These are phyloP conservation scores for Eulithis prunata DNA, from an alignment of 2,888 invertebrate genomes.

Conservation along the genomic window DNA sequence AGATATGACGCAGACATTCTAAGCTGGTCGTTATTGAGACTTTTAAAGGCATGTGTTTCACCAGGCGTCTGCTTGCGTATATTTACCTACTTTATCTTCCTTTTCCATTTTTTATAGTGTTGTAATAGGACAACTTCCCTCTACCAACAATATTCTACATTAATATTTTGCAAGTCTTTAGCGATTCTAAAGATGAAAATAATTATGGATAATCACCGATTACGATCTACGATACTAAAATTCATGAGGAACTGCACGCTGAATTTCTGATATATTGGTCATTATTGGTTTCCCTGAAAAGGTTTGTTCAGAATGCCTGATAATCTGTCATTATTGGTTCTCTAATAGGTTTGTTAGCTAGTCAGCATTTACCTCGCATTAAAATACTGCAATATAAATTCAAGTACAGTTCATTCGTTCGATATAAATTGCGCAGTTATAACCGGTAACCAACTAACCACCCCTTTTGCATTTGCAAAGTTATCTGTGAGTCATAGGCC, in stretches of 20 bases:
- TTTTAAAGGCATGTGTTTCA: conserved; percentile 22
- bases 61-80: not conserved
- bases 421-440: conserved; percentile 28
- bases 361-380: conserved; percentile 29
- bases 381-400: conserved; percentile 9
- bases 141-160: too few relatives aligned
- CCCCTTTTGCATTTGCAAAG: conserved; percentile 41
- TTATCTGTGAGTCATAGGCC: conserved; percentile 51
- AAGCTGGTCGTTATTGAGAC: conserved; percentile 4
- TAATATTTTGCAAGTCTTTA: too few relatives aligned
- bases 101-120: not conserved
- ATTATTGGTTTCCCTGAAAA: too few relatives aligned
- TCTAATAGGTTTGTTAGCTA: conserved; percentile 23
- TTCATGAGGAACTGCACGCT: too few relatives aligned
- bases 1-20: conserved; percentile 46
- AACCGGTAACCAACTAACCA: conserved; percentile 22
- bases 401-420: conserved; percentile 37
- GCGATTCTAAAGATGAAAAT: too few relatives aligned
- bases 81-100: not conserved
- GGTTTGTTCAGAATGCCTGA: not conserved
- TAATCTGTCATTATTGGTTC: conserved; percentile 17
- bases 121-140: too few relatives aligned
- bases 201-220: too few relatives aligned
- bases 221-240: too few relatives aligned
- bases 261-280: too few relatives aligned